Conservation (phyloP, 1,140 invertebrate species). For the Pararge aegeria region DNA sequence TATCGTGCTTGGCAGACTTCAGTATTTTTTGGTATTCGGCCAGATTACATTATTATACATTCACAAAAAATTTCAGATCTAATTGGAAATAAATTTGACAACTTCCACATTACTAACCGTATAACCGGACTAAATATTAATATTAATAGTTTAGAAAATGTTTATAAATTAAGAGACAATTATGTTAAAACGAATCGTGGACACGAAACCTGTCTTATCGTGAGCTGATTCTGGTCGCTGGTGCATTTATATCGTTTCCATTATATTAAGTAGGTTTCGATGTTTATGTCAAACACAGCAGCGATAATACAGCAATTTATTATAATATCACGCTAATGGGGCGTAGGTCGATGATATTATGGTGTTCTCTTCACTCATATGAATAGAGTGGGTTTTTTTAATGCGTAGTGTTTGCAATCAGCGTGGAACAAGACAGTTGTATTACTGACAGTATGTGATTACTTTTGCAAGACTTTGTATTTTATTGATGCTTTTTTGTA, state of each 20-base stretch:
- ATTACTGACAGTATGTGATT: no score
- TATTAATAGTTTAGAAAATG: conserved; percentile 10
- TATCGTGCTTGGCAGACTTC: no score
- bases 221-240: conserved; percentile 50
- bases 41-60: conserved; percentile 6
- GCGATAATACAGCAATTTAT: conserved; percentile 74
- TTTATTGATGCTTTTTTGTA: no score
- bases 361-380: conserved; percentile 20
- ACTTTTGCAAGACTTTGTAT: no score
- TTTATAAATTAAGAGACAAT: conserved; percentile 14
- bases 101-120: background rate
- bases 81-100: background rate
- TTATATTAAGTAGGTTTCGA: conserved; percentile 77
- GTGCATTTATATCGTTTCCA: conserved; percentile 68
- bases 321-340: conserved; percentile 66
- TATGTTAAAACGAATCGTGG: conserved; percentile 15
- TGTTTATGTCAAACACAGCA: conserved; percentile 69
- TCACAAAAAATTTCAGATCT: background rate
- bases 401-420: background rate
- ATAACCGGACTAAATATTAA: background rate
- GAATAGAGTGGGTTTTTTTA: conserved; percentile 7
- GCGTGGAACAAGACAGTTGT: no score
- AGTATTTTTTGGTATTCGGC: no score
- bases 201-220: conserved; percentile 51
- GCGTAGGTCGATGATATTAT: conserved; percentile 43